phyloP scores from a whole-genome alignment of 2,113 vertebrate species.

The Sceloporus tristichus region DNA sequence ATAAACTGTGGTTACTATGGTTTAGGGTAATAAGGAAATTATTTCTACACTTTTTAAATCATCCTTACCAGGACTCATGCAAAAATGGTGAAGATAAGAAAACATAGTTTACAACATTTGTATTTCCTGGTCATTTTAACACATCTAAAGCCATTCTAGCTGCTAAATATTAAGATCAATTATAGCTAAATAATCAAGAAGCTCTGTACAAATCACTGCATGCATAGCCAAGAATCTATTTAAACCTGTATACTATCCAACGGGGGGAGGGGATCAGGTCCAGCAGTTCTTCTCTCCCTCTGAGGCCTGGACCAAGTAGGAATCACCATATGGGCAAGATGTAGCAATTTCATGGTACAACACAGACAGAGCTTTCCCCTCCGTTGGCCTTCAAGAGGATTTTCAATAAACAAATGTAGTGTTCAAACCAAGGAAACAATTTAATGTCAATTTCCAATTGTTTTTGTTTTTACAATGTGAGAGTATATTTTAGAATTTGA shows the following conservation, averaged over 20 bases:
- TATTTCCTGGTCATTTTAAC: neutral
- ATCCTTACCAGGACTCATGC: neutral
- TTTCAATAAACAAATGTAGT: neutral
- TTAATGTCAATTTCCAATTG: neutral
- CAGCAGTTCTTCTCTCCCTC: too few species aligned
- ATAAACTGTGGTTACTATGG: neutral
- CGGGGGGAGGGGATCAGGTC: too few species aligned
- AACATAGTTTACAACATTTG: neutral
- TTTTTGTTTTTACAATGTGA: neutral
- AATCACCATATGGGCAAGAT: neutral
- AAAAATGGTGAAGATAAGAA: neutral
- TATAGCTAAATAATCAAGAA: neutral
- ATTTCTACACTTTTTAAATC: too few species aligned
- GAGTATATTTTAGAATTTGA: neutral
- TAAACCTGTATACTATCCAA: neutral
- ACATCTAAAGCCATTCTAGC: neutral
- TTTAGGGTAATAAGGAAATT: too few species aligned
- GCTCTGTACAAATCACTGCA: neutral
- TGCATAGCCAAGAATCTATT: too few species aligned
- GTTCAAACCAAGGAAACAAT: neutral
- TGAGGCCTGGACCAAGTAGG: too few species aligned
- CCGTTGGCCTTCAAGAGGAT: too few species aligned
- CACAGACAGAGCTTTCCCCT: too few species aligned
- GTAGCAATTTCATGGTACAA: too few species aligned
- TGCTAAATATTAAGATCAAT: neutral